These are phyloP conservation scores for Pipistrellus kuhlii DNA, from an alignment of 2,797 vertebrate species.

Conservation along the genomic window DNA sequence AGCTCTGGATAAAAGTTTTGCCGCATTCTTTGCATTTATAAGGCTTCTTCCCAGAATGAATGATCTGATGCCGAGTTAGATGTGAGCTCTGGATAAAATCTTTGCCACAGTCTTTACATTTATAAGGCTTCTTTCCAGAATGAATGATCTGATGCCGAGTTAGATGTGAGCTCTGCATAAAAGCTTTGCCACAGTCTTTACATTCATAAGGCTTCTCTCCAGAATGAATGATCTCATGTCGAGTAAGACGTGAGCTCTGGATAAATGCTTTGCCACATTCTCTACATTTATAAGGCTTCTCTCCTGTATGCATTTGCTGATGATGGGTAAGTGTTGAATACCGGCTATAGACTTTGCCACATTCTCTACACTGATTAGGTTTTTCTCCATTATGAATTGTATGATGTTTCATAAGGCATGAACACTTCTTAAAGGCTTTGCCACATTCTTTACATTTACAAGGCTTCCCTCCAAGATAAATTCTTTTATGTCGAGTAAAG, in stretches of 20 bases:
- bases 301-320: too few species aligned
- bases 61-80: background rate
- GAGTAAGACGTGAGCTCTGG: background rate
- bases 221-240: too few species aligned
- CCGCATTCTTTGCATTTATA: background rate
- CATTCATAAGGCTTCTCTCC: too few species aligned
- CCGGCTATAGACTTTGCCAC: background rate
- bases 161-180: background rate
- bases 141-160: background rate
- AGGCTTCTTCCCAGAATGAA: background rate
- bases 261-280: background rate
- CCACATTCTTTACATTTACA: constrained; percentile 74
- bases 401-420: constrained; percentile 54
- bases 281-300: too few species aligned
- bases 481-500: constrained; percentile 59
- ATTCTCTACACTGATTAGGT: background rate
- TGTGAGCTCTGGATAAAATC: background rate
- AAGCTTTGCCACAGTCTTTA: too few species aligned
- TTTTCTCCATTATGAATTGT: background rate
- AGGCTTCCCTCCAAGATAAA: constrained; percentile 69
- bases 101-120: too few species aligned
- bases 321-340: background rate
- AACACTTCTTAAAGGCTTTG: constrained; percentile 70
- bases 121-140: background rate
- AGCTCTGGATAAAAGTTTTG: background rate